Evolutionary conservation across 2,888 invertebrate genomes (phyloP), one percentile per base, ranked within the genome.

Genomic region (Listrodromus nycthemerus): DNA sequence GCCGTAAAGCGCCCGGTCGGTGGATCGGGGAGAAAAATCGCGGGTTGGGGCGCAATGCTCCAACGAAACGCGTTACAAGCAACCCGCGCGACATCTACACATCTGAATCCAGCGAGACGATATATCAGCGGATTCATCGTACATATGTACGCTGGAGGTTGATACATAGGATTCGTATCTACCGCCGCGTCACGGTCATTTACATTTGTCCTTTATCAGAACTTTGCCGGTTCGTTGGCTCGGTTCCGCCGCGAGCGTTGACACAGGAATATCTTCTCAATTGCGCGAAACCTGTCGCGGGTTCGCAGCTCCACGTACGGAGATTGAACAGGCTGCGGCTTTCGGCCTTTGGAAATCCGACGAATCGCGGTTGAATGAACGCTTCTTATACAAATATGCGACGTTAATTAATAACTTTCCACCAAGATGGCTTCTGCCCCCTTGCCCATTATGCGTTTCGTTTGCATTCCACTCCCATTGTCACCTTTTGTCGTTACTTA

Each of bases 41-140:
- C 5, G 58, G 21, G 74, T 78, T 67, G 48, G 80, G 50, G 70
- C 13, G 48, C 69, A 73, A 76, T 50, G 61, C 75, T 61, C 61
- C 13, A 71, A 67, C 75, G 13, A 73, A 83, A 83, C 71, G 71
- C 61, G 71, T 80, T 70, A 66, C 76, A 83, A 80, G 80, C 71
- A 80, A 78, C 74, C 69, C 30, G 21, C 30, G 21, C n/a, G 37
- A 69, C 41, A 21, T 69, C 45, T 63, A 63, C 37, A 50, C 70
- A 63, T 78, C 37, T 41, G 74, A 69, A 84, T 84, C 50, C 48
- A 66, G 65, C 55, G 70, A n/a, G 19, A 55, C 55, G 58, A 61
- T 58, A 83, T 76, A 50, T 81, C 65, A 70, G 30, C 45, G 48
- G 24, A 75, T 79, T 78, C 66, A 45, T 66, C 50, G 30, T 61